These are phyloP conservation scores for Ariolimax columbianus DNA, from an alignment of 2,888 invertebrate genomes.

Conservation along the genomic window DNA sequence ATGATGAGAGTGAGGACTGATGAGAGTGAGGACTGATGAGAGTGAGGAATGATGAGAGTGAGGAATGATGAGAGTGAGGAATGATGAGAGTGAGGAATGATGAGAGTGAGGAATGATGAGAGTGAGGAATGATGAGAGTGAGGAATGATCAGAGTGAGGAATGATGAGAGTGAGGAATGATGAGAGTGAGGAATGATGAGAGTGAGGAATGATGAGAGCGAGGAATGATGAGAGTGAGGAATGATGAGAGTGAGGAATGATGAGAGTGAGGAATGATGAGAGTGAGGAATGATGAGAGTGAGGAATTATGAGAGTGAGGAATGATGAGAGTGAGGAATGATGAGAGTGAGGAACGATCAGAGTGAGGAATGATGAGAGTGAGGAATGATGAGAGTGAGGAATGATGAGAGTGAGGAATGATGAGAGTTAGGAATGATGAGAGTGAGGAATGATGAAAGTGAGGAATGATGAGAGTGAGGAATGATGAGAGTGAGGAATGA, in stretches of 20 bases:
- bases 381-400: background rate
- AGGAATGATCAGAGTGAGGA: background rate
- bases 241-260: no score
- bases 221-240: no score
- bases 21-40: background rate
- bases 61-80: slow-evolving; percentile 3
- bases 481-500: no score
- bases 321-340: background rate
- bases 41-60: background rate
- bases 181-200: background rate
- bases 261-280: no score
- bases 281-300: no score
- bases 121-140: slow-evolving; percentile 17
- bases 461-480: background rate
- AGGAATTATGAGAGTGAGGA: background rate
- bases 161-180: background rate
- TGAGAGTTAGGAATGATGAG: background rate
- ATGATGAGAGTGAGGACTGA: no score
- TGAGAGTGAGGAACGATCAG: background rate
- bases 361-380: background rate
- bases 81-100: background rate
- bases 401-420: slow-evolving; percentile 25
- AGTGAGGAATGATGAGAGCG: no score
- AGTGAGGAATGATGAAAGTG: background rate
- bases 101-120: background rate